These are phyloP conservation scores for Candoia aspera DNA, from an alignment of 2,113 vertebrate genomes.

Conservation along the genomic window DNA sequence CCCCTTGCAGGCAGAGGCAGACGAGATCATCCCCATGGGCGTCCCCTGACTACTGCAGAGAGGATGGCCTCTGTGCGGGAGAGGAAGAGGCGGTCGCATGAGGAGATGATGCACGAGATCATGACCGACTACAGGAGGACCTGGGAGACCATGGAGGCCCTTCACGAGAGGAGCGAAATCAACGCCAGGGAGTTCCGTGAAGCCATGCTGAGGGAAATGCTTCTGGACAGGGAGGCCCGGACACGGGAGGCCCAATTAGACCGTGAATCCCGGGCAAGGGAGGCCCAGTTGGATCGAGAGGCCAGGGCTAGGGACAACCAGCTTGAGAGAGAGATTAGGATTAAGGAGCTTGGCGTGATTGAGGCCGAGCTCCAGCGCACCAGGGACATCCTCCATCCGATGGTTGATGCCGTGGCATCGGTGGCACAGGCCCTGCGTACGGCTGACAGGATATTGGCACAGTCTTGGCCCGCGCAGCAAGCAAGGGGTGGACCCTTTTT, in stretches of 20 bases:
- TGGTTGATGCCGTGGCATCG: constrained; percentile 17
- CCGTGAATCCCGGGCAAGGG: constrained; percentile 22
- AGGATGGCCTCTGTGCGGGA: constrained; percentile 33
- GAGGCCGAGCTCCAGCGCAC: constrained; percentile 27
- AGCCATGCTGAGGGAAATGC: constrained; percentile 34
- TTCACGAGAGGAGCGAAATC: constrained; percentile 27
- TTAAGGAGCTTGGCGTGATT: constrained; percentile 32
- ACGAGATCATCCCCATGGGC: neutral
- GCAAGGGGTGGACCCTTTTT: neutral
- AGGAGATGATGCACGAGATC: constrained; percentile 40
- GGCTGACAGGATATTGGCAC: neutral
- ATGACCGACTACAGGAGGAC: constrained; percentile 30
- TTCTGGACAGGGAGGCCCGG: constrained; percentile 27
- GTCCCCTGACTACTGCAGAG: constrained; percentile 24
- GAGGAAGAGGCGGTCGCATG: constrained; percentile 25
- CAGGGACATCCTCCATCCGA: constrained; percentile 30
- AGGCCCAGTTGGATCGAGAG: constrained; percentile 30
- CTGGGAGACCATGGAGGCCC: constrained; percentile 38
- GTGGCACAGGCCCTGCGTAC: constrained; percentile 17
- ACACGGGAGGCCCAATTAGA: constrained; percentile 25
- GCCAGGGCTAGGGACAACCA: constrained; percentile 16
- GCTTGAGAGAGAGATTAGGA: constrained; percentile 24
- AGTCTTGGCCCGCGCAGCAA: neutral
- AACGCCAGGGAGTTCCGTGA: constrained; percentile 28
- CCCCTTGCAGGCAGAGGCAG: neutral